phyloP scores from a whole-genome alignment of 2,888 invertebrate species.

The Eurytoma californica region DNA sequence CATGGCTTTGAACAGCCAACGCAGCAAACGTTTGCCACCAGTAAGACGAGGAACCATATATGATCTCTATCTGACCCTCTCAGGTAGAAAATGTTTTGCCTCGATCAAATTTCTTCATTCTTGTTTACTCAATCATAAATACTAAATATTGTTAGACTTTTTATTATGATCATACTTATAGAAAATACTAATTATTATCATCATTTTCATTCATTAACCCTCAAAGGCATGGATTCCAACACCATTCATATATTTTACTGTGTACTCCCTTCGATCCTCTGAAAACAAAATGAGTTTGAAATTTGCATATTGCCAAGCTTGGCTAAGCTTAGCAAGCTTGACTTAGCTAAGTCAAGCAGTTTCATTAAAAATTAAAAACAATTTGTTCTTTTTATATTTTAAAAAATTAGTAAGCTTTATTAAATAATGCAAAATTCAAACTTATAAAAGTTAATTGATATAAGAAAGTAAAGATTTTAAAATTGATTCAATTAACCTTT shows the following conservation, averaged over 20 bases:
- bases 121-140: slow-evolving; percentile 46
- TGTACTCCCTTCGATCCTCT: slow-evolving; percentile 6
- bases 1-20: slow-evolving; percentile 83
- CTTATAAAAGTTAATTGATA: slow-evolving; percentile 8
- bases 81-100: slow-evolving; percentile 81
- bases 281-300: neutral
- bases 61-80: slow-evolving; percentile 90
- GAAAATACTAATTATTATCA: slow-evolving; percentile 51
- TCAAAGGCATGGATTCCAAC: slow-evolving; percentile 48
- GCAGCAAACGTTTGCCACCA: slow-evolving; percentile 88
- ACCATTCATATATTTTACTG: slow-evolving; percentile 10
- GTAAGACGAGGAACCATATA: slow-evolving; percentile 88
- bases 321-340: too few species aligned
- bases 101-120: slow-evolving; percentile 51
- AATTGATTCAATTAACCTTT: neutral
- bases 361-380: too few species aligned
- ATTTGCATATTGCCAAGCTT: too few species aligned
- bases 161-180: slow-evolving; percentile 44
- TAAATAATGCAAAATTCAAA: too few species aligned
- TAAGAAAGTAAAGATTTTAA: slow-evolving; percentile 12
- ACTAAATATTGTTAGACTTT: slow-evolving; percentile 44
- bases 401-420: too few species aligned
- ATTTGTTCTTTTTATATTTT: too few species aligned
- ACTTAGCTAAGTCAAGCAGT: too few species aligned
- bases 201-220: slow-evolving; percentile 51